Percentiles rank a stretch among this genome's conserved stretches.
These are phyloP conservation scores for Bungarus multicinctus DNA, from an alignment of 2,113 vertebrate genomes.

Conservation along the genomic window DNA sequence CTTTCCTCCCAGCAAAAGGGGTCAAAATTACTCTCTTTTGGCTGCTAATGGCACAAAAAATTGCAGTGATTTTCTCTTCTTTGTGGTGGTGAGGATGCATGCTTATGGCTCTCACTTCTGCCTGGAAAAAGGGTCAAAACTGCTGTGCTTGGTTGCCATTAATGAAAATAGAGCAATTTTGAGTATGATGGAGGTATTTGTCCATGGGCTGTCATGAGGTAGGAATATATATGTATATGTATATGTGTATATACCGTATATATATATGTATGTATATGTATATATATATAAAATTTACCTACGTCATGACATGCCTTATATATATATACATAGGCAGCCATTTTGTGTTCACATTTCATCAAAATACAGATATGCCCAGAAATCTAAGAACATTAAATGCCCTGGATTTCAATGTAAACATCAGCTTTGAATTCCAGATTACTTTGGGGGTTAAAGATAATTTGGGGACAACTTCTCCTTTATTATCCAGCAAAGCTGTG, in stretches of 20 bases:
- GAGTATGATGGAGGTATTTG: background rate
- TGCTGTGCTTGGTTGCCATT: background rate
- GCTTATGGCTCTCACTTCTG: background rate
- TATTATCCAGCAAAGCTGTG: background rate
- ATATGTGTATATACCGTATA: no score
- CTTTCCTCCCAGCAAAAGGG: background rate
- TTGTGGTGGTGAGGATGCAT: background rate
- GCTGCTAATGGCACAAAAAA: background rate
- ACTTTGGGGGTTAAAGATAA: background rate
- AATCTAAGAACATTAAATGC: background rate
- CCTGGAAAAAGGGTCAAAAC: background rate
- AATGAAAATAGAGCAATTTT: background rate
- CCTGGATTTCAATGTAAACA: background rate
- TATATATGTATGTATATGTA: no score
- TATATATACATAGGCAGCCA: no score
- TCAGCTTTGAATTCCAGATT: background rate
- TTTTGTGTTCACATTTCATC: background rate
- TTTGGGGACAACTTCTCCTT: background rate
- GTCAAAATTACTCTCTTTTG: background rate
- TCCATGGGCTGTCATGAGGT: background rate
- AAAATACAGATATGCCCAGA: background rate
- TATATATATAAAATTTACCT: no score
- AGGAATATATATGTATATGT: no score
- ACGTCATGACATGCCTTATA: no score
- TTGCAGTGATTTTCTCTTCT: background rate